Evolutionary conservation across 2,888 invertebrate species (phyloP), one percentile per base, ranked within the genome.

Genomic region (Nipponacmea schrenckii): DNA sequence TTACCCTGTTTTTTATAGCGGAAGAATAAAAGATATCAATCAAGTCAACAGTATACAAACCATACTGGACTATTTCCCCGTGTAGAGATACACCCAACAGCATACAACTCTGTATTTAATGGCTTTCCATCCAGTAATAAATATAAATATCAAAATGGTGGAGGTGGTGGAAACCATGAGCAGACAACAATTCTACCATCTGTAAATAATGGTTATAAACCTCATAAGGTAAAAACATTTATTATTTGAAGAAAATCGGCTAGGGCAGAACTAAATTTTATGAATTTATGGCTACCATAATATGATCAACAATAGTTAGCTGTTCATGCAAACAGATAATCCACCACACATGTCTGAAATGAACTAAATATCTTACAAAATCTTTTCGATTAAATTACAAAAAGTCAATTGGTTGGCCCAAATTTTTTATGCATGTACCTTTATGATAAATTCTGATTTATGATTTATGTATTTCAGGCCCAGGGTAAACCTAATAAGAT

Each of bases 21-120:
- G 31, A 70, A 77, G 31, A 73, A 78, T 70, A 70, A 70, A 26
- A 68, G 78, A 5, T 71, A 72, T 44, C 79, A 77, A 48, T 82
- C 84, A 64, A 81, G 76, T 24, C 79, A 82, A n/a, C 76, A 78
- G 56, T 79, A 73, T 68, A 68, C 74, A 10, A 78, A 77, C 70
- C 81, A 83, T 69, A 80, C 81, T 1, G 81, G 82, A 26, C 79
- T 83, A 66, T 77, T 85, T 73, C 85, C 85, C 4, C 78, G 81
- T 31, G 82, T 85, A 12, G 81, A 82, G 62, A 76, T 83, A 64
- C 83, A 83, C 64, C 78, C 81, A 10, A 81, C 81, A 48, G 79
- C 83, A 62, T 82, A 83, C 73, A 83, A 83, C 75, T 83, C 84
- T 24, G 80, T 81, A 64, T 84, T 81, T 73, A 82, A 84, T 64